Evolutionary conservation across 2,797 vertebrate species (phyloP), one percentile per base, ranked within the genome.

Genomic region (Microchirus variegatus): DNA sequence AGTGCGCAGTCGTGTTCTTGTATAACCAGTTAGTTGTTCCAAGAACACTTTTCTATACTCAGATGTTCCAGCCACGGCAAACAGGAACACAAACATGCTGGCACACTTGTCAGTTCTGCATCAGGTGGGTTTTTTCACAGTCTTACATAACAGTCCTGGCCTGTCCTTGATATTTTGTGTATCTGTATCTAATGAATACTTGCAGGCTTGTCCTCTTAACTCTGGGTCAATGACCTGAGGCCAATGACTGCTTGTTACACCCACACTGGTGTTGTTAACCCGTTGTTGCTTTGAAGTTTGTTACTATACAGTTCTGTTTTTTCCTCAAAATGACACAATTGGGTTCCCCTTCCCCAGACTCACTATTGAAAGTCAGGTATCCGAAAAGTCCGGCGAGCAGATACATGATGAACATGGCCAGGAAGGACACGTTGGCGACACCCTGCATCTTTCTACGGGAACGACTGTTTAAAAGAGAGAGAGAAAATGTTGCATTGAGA

Each of bases 361-460:
- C 81, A 99, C 98, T 79, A 40, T 96, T 95, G 90, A 99, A 99
- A 43, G 97, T 99, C 89, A 99, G 91, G 77, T 99, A 99, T 89
- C 98, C 97, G 2, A 99, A 99, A 53, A 99, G 94, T 41, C 97
- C 98, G 22, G 98, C 96, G 86, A 98, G 78, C 70, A 99, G 93
- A 75, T 99, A 99, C 96, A 97, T 98, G 81, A 98, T 80, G 84
- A 98, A 97, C 96, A 99, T 99, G 57, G 96, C 91, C 75, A 97
- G 92, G 82, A 99, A 98, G 45, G 98, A 99, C 16, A 98, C 93
- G 5, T 98, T 98, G 77, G 98, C 97, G 17, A 99, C 98, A 0
- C 86, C 90, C 93, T 98, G 97, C 97, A 99, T 99, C 87, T 93
- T 96, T 81, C 54, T 93, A 50, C 94, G 95, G 78, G 95, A 98